Evolutionary conservation across 1,140 invertebrate genomes (phyloP), one percentile per base, ranked within the genome.

Genomic region (Drosophila pandora): DNA sequence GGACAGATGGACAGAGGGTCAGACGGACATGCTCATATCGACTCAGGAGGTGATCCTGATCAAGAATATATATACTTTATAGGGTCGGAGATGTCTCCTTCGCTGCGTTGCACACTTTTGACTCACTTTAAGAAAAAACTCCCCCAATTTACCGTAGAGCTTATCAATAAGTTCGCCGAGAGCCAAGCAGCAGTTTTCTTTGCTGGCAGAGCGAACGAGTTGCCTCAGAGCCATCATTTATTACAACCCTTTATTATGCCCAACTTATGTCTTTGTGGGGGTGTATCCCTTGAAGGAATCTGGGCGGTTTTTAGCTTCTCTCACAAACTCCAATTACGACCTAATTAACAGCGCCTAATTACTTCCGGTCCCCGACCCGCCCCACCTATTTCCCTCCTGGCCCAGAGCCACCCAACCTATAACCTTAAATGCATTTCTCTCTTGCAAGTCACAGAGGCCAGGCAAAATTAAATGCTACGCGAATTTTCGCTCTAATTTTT

Each of bases 381-480:
- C 49, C 34, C 25, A 28, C 13, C 32, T 32, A 5, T 1, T n/a
- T 68, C 41, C 23, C 21, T 25, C 47, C 3, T 2, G 17, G 25
- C 43, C 41, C 39, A 30, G n/a, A 3, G 50, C 30, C 28, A 47
- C 50, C 12, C 32, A 22, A 30, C 53, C 71, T 23, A 32, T 39
- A 74, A 53, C 59, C 59, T 41, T 34, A 79, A 79, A 76, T 62
- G 72, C 72, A 74, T 74, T 76, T 60, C 41, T 62, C 59, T 45
- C 28, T 34, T 62, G 41, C 54, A 80, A 64, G 71, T 80, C 58
- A 67, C 58, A 22, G 34, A 57, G 77, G 76, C 77, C 81, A 63
- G 70, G 68, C 21, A 64, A 84, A 84, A 80, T 84, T 77, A 80
- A 85, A 76, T 65, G 60, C 49, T 39, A 50, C 62, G 63, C 59